Evolutionary conservation across 1,140 invertebrate species (phyloP), one percentile per base, ranked within the genome.

Genomic region (Saccostrea echinata): DNA sequence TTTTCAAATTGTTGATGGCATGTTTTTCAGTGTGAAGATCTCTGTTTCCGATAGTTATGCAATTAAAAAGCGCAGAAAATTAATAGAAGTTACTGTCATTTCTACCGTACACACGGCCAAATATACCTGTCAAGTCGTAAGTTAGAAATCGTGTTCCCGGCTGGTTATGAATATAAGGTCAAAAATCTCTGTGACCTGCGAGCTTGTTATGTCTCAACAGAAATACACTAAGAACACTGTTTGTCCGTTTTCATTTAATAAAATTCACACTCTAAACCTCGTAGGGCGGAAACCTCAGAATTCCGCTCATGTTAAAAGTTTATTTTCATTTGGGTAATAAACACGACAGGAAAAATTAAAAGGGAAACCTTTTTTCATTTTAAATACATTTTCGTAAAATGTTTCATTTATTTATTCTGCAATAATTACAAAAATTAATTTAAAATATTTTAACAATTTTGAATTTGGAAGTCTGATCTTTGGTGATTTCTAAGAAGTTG

Each of bases 71-170:
- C 27, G 68, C 27, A 76, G 68, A 76, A 33, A 76, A 76, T 76
- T 33, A 30, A 76, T 33, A 76, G 68, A 76, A 76, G 68, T 16
- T 30, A 12, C 27, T 30, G 68, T 76, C 68, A 76, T 76, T 76
- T 76, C 30, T 76, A 76, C 68, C 24, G 13, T 24, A 76, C 12
- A 13, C 68, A 76, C 68, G 27, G 30, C 24, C 30, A 76, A 76
- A 76, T 30, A 30, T 76, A 76, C 24, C 68, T 76, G 68, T 76
- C 68, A 76, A 12, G 68, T 33, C 13, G n/a, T 76, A 76, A 76
- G 68, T 76, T 76, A 76, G 68, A 76, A 33, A 33, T 76, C 68
- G 27, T 76, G 68, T 76, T 76, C 30, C 4, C 68, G 9, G 68
- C 68, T 76, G 68, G 24, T 76, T 76, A 30, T 30, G 68, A 30